Percentiles rank a stretch among this genome's conserved stretches.
Conservation (phyloP, 2,113 vertebrate species). For the Hyla sarda region DNA sequence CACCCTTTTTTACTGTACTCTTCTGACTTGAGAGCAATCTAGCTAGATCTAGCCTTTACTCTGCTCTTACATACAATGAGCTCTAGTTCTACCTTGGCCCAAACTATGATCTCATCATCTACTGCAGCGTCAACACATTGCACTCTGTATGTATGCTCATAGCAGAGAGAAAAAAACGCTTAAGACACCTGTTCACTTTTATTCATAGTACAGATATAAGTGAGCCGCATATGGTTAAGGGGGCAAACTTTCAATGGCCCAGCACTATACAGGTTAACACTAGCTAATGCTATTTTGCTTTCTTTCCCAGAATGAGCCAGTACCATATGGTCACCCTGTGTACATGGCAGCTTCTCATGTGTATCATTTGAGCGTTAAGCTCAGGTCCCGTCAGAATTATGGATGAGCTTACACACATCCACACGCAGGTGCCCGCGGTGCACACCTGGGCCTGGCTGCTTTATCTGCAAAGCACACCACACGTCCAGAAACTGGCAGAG, state of each 20-base stretch:
- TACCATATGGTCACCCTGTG: conserved; percentile 54
- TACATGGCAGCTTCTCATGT: conserved; percentile 52
- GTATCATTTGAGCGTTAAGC: conserved; percentile 45
- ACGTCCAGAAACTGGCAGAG: conserved; percentile 56
- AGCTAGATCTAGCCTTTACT: neutral
- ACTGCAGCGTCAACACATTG: neutral
- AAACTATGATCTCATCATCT: conserved; percentile 13
- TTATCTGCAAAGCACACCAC: conserved; percentile 42
- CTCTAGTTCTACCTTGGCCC: neutral
- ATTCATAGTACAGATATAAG: neutral
- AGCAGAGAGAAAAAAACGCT: neutral
- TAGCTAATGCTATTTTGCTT: conserved; percentile 33
- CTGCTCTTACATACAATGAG: neutral
- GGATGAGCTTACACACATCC: conserved; percentile 53
- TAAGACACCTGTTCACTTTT: neutral
- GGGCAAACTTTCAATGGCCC: neutral
- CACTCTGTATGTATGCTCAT: neutral
- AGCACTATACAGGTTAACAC: conserved; percentile 21
- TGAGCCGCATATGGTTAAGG: neutral
- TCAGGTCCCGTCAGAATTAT: conserved; percentile 53
- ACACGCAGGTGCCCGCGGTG: conserved; percentile 49
- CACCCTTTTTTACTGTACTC: neutral
- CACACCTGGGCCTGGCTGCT: conserved; percentile 57
- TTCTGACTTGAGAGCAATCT: neutral
- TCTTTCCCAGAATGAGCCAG: conserved; percentile 37